These are phyloP conservation scores for Dolichotis patagonum DNA, from an alignment of 2,113 vertebrate genomes.

Conservation along the genomic window DNA sequence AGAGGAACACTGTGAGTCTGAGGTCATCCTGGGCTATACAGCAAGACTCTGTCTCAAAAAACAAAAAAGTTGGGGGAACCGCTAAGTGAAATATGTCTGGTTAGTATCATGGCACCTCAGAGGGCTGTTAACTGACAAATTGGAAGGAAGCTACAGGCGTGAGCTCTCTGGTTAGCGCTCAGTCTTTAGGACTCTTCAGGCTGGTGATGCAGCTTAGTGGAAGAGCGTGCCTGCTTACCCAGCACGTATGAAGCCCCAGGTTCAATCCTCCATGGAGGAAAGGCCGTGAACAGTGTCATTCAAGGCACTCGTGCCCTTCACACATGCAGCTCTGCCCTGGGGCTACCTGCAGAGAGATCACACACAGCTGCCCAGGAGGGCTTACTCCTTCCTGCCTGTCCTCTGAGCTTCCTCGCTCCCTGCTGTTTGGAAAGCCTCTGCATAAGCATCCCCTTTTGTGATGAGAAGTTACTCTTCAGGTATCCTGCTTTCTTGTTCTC, in stretches of 20 bases:
- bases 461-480: neutral
- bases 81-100: neutral
- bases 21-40: neutral
- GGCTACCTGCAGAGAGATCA: neutral
- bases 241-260: neutral
- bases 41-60: neutral
- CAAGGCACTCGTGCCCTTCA: neutral
- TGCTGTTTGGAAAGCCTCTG: neutral
- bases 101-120: neutral
- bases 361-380: neutral
- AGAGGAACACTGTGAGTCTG: neutral
- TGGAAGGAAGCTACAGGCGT: neutral
- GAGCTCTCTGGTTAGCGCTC: neutral
- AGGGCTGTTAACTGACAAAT: neutral
- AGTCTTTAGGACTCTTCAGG: neutral
- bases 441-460: neutral
- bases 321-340: neutral
- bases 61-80: neutral
- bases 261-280: neutral
- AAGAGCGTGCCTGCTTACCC: neutral
- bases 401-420: neutral
- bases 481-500: neutral
- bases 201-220: neutral
- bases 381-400: neutral
- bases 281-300: neutral